Conservation (phyloP, 2,113 vertebrate species). For the Hippocampus barbouri region DNA sequence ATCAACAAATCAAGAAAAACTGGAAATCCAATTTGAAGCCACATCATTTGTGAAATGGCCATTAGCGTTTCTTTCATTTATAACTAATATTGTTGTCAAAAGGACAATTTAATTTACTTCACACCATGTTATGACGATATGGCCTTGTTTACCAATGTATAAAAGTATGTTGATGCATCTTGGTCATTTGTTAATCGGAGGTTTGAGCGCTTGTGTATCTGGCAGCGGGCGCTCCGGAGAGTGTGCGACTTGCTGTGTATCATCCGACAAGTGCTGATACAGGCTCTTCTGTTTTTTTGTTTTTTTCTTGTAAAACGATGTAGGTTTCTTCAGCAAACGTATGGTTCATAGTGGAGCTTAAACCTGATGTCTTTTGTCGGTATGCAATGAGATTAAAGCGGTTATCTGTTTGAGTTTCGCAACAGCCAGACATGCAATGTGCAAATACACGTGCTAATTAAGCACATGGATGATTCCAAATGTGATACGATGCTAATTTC, state of each 20-base stretch:
- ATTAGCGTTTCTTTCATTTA: constrained; percentile 14
- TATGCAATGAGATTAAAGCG: constrained; percentile 5
- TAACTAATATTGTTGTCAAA: constrained; percentile 8
- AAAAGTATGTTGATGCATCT: not conserved
- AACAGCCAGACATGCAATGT: constrained; percentile 1
- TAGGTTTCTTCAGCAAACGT: constrained; percentile 16
- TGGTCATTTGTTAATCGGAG: constrained; percentile 16
- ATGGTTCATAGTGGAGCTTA: not conserved
- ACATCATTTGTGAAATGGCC: constrained; percentile 1
- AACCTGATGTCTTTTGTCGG: constrained; percentile 6
- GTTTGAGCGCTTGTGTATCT: constrained; percentile 1
- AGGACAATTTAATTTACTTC: constrained; percentile 10
- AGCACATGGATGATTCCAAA: not conserved
- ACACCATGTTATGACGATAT: not conserved
- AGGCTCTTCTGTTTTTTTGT: constrained; percentile 3
- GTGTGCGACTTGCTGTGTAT: constrained; percentile 10
- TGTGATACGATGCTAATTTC: not conserved
- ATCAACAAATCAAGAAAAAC: not conserved
- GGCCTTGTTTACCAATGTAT: constrained; percentile 5
- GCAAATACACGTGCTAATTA: not conserved
- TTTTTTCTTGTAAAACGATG: not conserved
- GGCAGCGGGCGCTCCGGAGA: constrained; percentile 11
- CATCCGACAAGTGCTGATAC: constrained; percentile 39
- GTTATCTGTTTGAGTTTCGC: not conserved
- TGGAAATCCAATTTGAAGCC: constrained; percentile 10